These are phyloP conservation scores for Calyptommatus sinebrachiatus DNA, from an alignment of 2,113 vertebrate species.

Conservation along the genomic window DNA sequence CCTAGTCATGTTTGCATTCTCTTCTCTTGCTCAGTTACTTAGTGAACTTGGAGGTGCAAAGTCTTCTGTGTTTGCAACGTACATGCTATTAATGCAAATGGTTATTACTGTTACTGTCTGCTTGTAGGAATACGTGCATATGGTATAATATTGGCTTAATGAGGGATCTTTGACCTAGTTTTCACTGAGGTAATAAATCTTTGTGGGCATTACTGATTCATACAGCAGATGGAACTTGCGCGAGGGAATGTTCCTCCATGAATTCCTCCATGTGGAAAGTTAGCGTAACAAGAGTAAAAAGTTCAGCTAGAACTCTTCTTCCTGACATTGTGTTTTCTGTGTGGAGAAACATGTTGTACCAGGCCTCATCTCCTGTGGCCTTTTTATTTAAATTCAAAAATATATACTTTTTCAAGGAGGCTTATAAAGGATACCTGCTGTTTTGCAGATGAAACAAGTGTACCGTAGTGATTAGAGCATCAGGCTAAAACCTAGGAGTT, in stretches of 20 bases:
- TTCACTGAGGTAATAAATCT: not conserved
- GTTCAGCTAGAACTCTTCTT: not conserved
- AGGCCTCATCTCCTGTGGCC: not conserved
- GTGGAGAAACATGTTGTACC: not conserved
- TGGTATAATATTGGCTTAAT: not conserved
- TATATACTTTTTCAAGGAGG: no score
- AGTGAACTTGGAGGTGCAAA: not conserved
- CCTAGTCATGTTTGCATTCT: not conserved
- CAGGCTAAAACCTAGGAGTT: no score
- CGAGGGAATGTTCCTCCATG: no score
- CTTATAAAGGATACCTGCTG: no score
- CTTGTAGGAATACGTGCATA: not conserved
- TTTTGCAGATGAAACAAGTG: no score
- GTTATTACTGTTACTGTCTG: not conserved
- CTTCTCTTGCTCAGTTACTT: not conserved
- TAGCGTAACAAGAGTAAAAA: not conserved
- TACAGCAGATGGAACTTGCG: not conserved
- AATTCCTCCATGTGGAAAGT: not conserved
- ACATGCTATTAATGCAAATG: not conserved
- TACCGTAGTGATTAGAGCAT: no score
- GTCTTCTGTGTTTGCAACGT: not conserved
- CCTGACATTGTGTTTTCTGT: not conserved
- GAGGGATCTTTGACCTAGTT: not conserved
- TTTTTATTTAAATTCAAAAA: no score
- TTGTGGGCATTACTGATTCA: not conserved